These are phyloP conservation scores for Poeciliopsis infans DNA, from an alignment of 2,797 vertebrate genomes.

Conservation along the genomic window DNA sequence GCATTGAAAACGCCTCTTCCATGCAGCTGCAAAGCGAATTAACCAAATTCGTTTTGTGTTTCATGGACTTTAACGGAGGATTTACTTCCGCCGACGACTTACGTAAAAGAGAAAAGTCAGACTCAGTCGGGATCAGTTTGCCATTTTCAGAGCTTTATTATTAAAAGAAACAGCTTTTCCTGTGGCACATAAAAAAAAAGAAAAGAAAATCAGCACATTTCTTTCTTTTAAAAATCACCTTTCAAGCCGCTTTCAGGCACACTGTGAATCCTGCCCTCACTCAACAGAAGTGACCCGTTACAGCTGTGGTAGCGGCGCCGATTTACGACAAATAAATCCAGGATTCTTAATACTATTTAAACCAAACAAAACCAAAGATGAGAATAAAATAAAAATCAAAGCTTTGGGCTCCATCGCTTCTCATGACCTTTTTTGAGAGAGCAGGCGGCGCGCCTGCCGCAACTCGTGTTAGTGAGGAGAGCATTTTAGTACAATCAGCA, in stretches of 20 bases:
- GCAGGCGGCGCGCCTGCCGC: conserved; percentile 14
- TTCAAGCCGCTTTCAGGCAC: conserved; percentile 25
- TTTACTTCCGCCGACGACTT: background rate
- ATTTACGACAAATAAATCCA: conserved; percentile 1
- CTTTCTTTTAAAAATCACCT: conserved; percentile 6
- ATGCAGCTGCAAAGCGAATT: background rate
- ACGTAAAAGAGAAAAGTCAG: background rate
- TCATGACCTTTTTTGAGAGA: conserved; percentile 58
- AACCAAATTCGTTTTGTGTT: background rate
- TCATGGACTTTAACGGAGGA: background rate
- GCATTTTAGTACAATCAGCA: background rate
- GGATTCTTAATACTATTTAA: conserved; percentile 31
- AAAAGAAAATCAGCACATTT: conserved; percentile 23
- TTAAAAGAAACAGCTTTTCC: conserved; percentile 59
- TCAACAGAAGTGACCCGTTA: conserved; percentile 32
- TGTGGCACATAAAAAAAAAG: conserved; percentile 49
- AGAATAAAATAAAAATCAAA: conserved; percentile 17
- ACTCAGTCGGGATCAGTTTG: conserved; percentile 24
- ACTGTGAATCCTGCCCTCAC: conserved; percentile 27
- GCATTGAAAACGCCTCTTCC: background rate
- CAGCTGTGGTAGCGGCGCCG: conserved; percentile 17
- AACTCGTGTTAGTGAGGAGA: conserved; percentile 2
- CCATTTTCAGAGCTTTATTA: conserved; percentile 75
- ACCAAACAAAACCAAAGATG: no score
- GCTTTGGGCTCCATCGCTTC: conserved; percentile 39